These are phyloP conservation scores for Pomatorhinus ruficollis DNA, from an alignment of 2,113 vertebrate genomes.

Conservation along the genomic window DNA sequence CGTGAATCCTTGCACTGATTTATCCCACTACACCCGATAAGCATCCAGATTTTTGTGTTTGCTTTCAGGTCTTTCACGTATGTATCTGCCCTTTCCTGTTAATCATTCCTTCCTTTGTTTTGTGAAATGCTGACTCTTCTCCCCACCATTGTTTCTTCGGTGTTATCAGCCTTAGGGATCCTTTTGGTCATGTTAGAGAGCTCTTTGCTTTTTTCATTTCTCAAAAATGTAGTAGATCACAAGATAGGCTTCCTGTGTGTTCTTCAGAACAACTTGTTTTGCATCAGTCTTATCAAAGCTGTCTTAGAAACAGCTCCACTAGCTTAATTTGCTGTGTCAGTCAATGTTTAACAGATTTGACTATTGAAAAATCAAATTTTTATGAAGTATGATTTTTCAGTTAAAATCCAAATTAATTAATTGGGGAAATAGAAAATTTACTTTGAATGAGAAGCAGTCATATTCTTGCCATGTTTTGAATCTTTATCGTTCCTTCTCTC, in stretches of 20 bases:
- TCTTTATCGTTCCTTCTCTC: not conserved
- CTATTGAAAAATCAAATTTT: not conserved
- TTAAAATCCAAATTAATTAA: not conserved
- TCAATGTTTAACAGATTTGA: not conserved
- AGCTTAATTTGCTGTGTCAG: not conserved
- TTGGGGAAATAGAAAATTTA: not conserved
- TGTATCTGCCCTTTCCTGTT: not conserved
- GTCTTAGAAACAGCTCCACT: not conserved
- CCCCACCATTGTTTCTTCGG: not conserved
- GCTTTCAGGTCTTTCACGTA: not conserved
- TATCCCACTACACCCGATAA: not conserved
- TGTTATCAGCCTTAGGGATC: not conserved
- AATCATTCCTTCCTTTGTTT: slow-evolving; percentile 16
- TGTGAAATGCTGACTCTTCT: slow-evolving; percentile 22
- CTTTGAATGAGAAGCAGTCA: not conserved
- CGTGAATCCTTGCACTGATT: not conserved
- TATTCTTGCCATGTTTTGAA: not conserved
- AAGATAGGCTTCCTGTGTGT: not conserved
- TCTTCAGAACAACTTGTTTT: not conserved
- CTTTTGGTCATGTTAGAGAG: not conserved
- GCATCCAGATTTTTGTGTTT: not conserved
- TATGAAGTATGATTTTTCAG: not conserved
- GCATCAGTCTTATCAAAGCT: not conserved
- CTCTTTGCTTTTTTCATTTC: not conserved
- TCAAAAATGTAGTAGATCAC: not conserved